Conservation (phyloP, 2,113 vertebrate genomes). For the Atractosteus spatula region DNA sequence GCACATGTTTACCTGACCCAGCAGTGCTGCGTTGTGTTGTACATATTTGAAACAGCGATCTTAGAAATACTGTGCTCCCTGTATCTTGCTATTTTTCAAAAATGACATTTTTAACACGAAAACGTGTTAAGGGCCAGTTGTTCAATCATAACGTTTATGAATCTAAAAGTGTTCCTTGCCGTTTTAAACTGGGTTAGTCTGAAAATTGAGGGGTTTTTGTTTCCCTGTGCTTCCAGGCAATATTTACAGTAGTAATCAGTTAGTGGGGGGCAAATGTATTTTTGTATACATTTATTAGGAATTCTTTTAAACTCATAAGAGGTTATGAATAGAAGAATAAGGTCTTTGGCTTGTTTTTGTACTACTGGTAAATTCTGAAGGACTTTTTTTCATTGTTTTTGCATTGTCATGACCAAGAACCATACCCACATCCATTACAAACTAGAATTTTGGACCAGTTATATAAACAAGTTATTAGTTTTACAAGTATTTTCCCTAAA, state of each 20-base stretch:
- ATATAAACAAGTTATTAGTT: conserved; percentile 82
- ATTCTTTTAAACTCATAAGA: conserved; percentile 81
- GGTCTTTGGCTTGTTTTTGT: conserved; percentile 76
- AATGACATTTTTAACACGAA: conserved; percentile 76
- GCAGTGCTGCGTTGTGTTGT: conserved; percentile 70
- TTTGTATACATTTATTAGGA: conserved; percentile 62
- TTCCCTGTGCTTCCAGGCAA: conserved; percentile 21
- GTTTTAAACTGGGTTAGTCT: conserved; percentile 67
- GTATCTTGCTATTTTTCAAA: conserved; percentile 53
- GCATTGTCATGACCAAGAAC: conserved; percentile 61
- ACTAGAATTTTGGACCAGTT: conserved; percentile 62
- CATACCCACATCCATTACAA: conserved; percentile 68
- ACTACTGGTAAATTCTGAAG: conserved; percentile 78
- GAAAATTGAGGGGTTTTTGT: conserved; percentile 29
- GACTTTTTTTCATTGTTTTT: conserved; percentile 68
- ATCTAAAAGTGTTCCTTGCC: conserved; percentile 82
- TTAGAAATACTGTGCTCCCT: conserved; percentile 77
- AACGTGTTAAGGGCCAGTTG: conserved; percentile 75
- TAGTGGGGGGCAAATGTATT: conserved; percentile 42
- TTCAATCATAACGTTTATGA: conserved; percentile 72
- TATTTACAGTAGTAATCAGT: conserved; percentile 7
- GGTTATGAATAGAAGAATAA: conserved; percentile 70
- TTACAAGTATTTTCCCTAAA: conserved; percentile 73
- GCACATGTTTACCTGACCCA: conserved; percentile 78
- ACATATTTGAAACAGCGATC: conserved; percentile 80